A percentile compares a stretch with the other conserved stretches of the same genome.
Evolutionary conservation across 2,888 invertebrate species (phyloP).

Genomic region (Salticus scenicus): DNA sequence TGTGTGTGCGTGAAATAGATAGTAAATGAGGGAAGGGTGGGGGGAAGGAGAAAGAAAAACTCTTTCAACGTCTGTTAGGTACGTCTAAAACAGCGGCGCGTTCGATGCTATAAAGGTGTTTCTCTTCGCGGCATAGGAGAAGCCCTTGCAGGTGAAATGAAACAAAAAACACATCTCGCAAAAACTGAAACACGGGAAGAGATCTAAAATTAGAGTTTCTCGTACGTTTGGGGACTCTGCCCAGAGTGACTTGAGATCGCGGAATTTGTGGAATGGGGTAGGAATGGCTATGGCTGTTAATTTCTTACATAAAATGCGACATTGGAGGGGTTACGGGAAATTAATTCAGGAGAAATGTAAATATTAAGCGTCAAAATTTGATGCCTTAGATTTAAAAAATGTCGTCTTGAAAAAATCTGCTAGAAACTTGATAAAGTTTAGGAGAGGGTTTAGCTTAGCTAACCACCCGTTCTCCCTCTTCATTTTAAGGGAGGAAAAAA

Average conservation of each 20-base stretch:
- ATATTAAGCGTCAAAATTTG: conserved; percentile 3
- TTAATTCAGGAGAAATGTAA: conserved; percentile 6
- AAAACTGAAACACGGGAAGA: conserved; percentile 42
- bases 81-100: conserved; percentile 45
- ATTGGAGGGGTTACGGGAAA: not conserved
- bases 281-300: conserved; percentile 50
- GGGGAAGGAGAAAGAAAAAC: not conserved
- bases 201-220: conserved; percentile 54
- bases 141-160: conserved; percentile 23
- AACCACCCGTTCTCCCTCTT: no score
- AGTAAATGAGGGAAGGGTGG: not conserved
- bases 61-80: conserved; percentile 42
- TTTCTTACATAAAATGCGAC: conserved; percentile 42
- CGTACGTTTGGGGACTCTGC: conserved; percentile 29
- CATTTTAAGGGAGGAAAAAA: no score
- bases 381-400: not conserved
- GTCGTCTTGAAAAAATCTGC: not conserved
- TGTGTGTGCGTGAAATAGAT: not conserved
- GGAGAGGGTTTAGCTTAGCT: not conserved
- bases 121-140: conserved; percentile 59
- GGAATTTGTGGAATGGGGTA: conserved; percentile 43
- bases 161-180: conserved; percentile 26
- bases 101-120: conserved; percentile 69
- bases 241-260: conserved; percentile 41
- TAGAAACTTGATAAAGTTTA: not conserved